A percentile compares a stretch with the other conserved stretches of the same genome.
Evolutionary conservation across 2,797 vertebrate genomes (phyloP).

Genomic region (Pelodytes ibericus): DNA sequence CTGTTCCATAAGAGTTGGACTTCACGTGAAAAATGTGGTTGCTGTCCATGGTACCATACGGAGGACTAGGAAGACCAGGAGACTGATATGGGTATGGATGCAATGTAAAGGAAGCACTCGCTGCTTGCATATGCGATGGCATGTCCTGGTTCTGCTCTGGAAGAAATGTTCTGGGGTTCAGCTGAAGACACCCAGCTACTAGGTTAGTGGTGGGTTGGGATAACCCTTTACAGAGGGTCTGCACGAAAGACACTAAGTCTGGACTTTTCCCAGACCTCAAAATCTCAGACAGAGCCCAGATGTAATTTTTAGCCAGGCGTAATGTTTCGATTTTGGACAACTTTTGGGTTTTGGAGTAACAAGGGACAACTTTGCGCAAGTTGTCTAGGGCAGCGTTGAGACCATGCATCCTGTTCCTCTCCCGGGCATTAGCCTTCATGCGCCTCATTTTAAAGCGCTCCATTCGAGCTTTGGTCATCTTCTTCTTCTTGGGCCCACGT

Average conservation of each 20-base stretch:
- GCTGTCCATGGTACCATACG: constrained; percentile 96
- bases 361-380: constrained; percentile 95
- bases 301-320: constrained; percentile 96
- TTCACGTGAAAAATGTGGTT: constrained; percentile 94
- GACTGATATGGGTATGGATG: constrained; percentile 92
- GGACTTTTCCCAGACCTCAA: constrained; percentile 94
- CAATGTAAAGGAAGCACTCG: constrained; percentile 78
- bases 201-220: constrained; percentile 97
- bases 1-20: constrained; percentile 85
- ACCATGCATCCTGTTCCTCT: constrained; percentile 97
- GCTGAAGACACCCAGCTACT: constrained; percentile 95
- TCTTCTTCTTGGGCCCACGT: constrained; percentile 96
- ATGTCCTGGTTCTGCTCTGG: constrained; percentile 92
- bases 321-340: constrained; percentile 97
- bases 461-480: constrained; percentile 96
- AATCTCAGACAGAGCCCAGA: constrained; percentile 95
- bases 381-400: constrained; percentile 98
- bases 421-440: constrained; percentile 96
- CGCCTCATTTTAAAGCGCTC: constrained; percentile 94
- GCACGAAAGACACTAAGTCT: constrained; percentile 93
- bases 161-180: constrained; percentile 94
- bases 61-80: constrained; percentile 92
- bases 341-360: constrained; percentile 98
- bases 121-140: constrained; percentile 80
- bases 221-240: constrained; percentile 95